A percentile compares a stretch with the other conserved stretches of the same genome.
phyloP scores from a whole-genome alignment of 2,113 vertebrate genomes.

The Genyomyrus donnyi region DNA sequence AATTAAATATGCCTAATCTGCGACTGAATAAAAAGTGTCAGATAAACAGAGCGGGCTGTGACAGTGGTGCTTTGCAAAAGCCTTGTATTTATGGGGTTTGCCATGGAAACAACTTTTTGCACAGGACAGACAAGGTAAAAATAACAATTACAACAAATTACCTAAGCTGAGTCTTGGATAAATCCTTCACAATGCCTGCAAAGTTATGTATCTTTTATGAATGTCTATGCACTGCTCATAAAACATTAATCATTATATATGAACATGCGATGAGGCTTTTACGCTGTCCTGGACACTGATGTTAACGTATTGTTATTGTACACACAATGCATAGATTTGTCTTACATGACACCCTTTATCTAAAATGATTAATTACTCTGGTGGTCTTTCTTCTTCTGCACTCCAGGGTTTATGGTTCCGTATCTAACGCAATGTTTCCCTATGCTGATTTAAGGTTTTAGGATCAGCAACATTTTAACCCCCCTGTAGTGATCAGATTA shows the following conservation, averaged over 20 bases:
- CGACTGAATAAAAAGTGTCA: not conserved
- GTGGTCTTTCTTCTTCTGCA: not conserved
- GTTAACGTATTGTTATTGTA: not conserved
- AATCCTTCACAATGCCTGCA: not conserved
- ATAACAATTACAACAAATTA: not conserved
- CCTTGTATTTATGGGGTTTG: not conserved
- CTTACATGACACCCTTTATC: not conserved
- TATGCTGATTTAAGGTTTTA: not conserved
- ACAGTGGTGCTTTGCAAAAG: not conserved
- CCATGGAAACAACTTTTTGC: not conserved
- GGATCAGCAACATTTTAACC: not conserved
- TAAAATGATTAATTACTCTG: constrained; percentile 1
- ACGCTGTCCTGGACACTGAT: not conserved
- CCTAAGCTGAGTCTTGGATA: not conserved
- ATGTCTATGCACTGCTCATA: not conserved
- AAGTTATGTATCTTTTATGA: not conserved
- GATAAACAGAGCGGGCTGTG: not conserved
- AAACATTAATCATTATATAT: not conserved
- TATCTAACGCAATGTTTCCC: not conserved
- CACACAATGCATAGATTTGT: not conserved
- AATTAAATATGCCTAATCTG: not conserved
- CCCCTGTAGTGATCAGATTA: not conserved
- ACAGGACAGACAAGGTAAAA: not conserved
- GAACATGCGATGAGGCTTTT: not conserved
- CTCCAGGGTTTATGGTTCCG: not conserved